These are phyloP conservation scores for Rallus crepitans DNA, from an alignment of 2,797 vertebrate species.

Conservation along the genomic window DNA sequence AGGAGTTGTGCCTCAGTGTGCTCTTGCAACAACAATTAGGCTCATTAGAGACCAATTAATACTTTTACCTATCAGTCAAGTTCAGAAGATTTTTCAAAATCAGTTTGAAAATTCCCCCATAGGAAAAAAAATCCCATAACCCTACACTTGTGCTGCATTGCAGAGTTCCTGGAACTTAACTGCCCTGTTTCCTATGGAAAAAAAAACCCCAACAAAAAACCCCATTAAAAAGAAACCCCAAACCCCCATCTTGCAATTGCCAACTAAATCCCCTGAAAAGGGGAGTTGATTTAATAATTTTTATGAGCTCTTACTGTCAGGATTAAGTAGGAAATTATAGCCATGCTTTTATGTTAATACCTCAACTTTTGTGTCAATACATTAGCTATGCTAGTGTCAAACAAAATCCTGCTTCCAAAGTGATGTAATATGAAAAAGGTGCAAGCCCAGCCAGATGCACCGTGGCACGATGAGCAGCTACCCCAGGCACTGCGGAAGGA, in stretches of 20 bases:
- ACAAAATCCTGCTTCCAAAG: background rate
- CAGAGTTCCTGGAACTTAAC: constrained; percentile 41
- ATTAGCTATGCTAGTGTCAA: background rate
- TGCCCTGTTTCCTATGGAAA: background rate
- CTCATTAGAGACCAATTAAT: constrained; percentile 64
- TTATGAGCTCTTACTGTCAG: background rate
- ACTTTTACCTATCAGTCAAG: constrained; percentile 58
- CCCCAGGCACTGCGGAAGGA: accelerated
- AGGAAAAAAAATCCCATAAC: constrained; percentile 50
- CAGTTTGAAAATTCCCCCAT: constrained; percentile 34
- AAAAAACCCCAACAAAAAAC: background rate
- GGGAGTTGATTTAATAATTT: background rate
- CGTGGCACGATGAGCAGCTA: constrained; percentile 14
- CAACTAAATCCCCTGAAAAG: background rate
- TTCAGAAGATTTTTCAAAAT: constrained; percentile 50
- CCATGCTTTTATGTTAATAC: constrained; percentile 2
- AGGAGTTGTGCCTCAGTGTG: background rate
- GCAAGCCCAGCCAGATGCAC: constrained; percentile 32
- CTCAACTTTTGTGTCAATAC: background rate
- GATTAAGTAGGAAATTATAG: constrained; percentile 12
- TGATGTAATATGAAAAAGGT: background rate
- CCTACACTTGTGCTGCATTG: constrained; percentile 1
- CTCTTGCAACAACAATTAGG: constrained; percentile 56
- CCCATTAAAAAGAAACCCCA: too few species aligned
- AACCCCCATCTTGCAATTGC: background rate